A percentile compares a stretch with the other conserved stretches of the same genome.
Conservation (phyloP, 2,797 vertebrate genomes). For the Squalus acanthias region DNA sequence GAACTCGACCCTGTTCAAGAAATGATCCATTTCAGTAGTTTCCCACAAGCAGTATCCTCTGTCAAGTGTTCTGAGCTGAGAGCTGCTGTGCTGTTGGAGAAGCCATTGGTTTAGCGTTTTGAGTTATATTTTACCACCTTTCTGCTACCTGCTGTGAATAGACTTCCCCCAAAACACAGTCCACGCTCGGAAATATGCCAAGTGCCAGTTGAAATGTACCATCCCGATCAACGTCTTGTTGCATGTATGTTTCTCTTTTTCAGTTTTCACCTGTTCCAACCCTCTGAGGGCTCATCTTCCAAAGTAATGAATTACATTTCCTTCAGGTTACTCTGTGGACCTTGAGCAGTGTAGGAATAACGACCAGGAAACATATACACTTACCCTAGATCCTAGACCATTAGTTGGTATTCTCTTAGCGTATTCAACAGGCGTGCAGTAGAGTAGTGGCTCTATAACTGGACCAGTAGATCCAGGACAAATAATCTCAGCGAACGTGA, state of each 20-base stretch:
- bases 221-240: not conserved
- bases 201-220: not conserved
- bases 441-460: not conserved
- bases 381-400: not conserved
- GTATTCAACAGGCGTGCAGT: not conserved
- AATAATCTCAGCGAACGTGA: not conserved
- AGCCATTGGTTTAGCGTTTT: not conserved
- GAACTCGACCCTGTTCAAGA: not conserved
- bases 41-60: slow-evolving; percentile 5
- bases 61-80: not conserved
- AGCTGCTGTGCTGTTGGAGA: not conserved
- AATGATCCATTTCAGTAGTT: not conserved
- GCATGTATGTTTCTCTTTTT: not conserved
- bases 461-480: too few species aligned
- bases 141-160: not conserved
- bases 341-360: not conserved
- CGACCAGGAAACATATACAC: not conserved
- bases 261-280: not conserved
- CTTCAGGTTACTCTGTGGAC: not conserved
- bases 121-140: not conserved
- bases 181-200: too few species aligned
- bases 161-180: not conserved
- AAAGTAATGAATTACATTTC: not conserved
- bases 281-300: not conserved
- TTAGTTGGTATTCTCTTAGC: not conserved